Evolutionary conservation across 2,113 vertebrate species (phyloP), one percentile per base, ranked within the genome.

Genomic region (Macheiramphus alcinus): DNA sequence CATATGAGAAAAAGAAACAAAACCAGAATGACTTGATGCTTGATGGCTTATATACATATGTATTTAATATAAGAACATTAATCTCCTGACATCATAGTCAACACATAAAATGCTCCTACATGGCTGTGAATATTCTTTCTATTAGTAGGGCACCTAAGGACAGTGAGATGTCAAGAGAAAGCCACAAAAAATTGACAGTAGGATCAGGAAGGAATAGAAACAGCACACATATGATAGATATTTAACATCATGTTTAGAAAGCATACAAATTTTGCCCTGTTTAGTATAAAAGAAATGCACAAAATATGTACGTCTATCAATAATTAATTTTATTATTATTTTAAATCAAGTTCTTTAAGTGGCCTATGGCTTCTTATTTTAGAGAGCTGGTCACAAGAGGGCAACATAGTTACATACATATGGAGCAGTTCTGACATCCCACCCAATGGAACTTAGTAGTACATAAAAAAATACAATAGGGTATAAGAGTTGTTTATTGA

Each of bases 361-460:
- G 31, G 21, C 61, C 62, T 52, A 47, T 45, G 40, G 31, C 59
- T 55, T 73, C 91, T 86, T 76, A 25, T 94, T 97, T 95, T 53
- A 63, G 61, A 84, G 32, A 91, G 90, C 72, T 84, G 68, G 83
- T 92, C 96, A 97, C 96, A 97, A 97, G 95, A 94, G 97, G 92
- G 95, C 96, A 97, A 96, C 92, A 56, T 93, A 94, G 95, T 72
- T 80, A 95, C 90, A 89, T 53, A 45, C 40, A 72, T 86, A 93
- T 74, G 31, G 80, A 95, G n/a, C 25, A 81, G 31, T 52, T 79
- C 38, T 95, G 96, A 67, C 86, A 43, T 66, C 67, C 23, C 36
- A 84, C 32, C 92, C 56, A 89, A 16, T 26, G 43, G 58, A 94
- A 93, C 80, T 79, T n/a, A 88, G 4, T 32, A 47, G 32, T 16